phyloP scores from a whole-genome alignment of 2,113 vertebrate genomes.

The Empidonax traillii region DNA sequence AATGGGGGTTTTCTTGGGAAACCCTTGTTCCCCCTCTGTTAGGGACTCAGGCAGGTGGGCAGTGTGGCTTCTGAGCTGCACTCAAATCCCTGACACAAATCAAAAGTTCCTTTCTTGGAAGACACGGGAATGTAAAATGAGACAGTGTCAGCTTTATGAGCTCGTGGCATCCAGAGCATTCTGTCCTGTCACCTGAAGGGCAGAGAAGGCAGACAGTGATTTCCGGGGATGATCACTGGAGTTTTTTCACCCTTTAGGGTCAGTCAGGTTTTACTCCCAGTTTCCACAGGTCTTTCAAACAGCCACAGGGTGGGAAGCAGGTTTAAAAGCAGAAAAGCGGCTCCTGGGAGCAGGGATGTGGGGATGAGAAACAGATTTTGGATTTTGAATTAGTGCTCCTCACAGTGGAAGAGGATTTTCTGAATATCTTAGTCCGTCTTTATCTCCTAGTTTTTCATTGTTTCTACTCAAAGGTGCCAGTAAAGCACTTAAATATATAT shows the following conservation, averaged over 20 bases:
- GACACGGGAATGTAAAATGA: neutral
- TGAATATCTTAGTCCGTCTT: neutral
- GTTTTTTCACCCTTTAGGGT: neutral
- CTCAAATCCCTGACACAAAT: neutral
- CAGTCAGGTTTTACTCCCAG: neutral
- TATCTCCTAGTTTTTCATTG: neutral
- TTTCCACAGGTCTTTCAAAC: neutral
- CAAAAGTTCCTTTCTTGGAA: neutral
- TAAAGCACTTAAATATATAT: neutral
- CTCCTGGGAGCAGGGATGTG: neutral
- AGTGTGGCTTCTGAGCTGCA: neutral
- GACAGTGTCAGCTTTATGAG: neutral
- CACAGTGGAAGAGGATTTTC: neutral
- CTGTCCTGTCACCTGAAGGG: neutral
- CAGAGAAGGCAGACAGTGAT: neutral
- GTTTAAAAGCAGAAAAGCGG: neutral
- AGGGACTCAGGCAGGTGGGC: neutral
- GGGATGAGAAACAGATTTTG: neutral
- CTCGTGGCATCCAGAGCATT: accelerated
- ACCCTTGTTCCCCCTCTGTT: accelerated
- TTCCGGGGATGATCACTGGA: neutral
- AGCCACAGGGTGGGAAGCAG: neutral
- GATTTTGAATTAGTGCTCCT: neutral
- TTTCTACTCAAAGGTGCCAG: neutral
- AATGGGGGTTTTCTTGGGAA: neutral